These are phyloP conservation scores for Lepidotrigona ventralis DNA, from an alignment of 1,140 invertebrate species.

Conservation along the genomic window DNA sequence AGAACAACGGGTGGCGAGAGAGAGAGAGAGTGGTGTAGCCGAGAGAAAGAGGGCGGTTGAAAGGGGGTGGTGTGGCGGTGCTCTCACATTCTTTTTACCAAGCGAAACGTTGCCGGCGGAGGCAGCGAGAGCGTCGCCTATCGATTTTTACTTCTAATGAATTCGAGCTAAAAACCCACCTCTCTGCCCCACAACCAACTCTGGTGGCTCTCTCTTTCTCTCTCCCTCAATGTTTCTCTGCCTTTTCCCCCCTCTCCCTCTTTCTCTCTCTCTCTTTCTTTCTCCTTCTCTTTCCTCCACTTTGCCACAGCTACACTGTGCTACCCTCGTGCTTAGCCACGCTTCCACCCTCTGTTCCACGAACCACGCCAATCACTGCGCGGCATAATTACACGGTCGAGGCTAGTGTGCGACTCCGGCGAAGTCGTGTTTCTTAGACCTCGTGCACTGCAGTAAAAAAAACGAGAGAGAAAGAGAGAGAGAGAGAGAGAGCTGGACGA, in stretches of 20 bases:
- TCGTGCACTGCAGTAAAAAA: constrained; percentile 62
- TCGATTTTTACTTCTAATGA: constrained; percentile 80
- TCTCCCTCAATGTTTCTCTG: constrained; percentile 38
- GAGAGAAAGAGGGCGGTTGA: constrained; percentile 3
- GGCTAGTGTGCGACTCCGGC: constrained; percentile 70
- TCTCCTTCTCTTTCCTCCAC: constrained; percentile 29
- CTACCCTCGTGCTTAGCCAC: constrained; percentile 64
- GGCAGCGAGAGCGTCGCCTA: constrained; percentile 75
- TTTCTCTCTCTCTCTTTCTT: not conserved
- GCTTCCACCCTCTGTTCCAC: constrained; percentile 74
- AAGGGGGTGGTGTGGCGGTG: constrained; percentile 62
- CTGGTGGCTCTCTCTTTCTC: constrained; percentile 37
- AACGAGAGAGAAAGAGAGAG: constrained; percentile 35
- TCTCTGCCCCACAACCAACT: constrained; percentile 42
- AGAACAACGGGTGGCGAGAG: constrained; percentile 29
- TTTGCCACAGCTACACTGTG: constrained; percentile 52
- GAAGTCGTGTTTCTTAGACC: constrained; percentile 71
- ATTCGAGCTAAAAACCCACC: constrained; percentile 78
- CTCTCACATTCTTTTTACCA: constrained; percentile 74
- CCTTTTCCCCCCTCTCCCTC: constrained; percentile 27
- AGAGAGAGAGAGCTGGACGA: not conserved
- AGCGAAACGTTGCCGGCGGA: constrained; percentile 70
- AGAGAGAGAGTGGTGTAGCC: constrained; percentile 15
- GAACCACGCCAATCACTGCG: constrained; percentile 80
- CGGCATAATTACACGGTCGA: constrained; percentile 78